Evolutionary conservation across 37 sponge, comb jelly and placozoan species (phyloP).

Genomic region (Halichondria panicea): DNA sequence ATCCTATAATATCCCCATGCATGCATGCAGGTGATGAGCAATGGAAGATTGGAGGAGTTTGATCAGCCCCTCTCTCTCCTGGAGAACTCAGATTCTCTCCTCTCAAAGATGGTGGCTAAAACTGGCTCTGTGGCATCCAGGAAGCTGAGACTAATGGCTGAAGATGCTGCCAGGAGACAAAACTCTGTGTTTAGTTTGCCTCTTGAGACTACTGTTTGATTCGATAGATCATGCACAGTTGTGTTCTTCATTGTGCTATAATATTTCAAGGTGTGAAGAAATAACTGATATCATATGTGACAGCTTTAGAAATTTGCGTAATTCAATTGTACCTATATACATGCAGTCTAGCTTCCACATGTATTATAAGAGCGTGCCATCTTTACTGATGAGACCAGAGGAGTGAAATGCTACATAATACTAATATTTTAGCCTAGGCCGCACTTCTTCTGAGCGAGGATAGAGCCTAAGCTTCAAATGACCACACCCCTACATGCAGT

Average conservation of each 20-base stretch:
- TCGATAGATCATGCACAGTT: not conserved
- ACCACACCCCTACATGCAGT: no score
- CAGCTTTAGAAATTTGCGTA: no score
- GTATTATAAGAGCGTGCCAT: no score
- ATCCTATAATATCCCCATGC: not conserved
- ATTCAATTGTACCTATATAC: no score
- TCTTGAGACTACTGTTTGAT: no score
- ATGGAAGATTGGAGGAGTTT: conserved; percentile 55
- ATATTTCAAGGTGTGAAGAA: not conserved
- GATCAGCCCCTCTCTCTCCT: conserved; percentile 49
- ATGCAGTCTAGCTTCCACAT: no score
- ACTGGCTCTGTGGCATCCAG: conserved; percentile 32
- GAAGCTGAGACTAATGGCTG: conserved; percentile 42
- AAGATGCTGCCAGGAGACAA: conserved; percentile 17
- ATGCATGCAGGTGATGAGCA: conserved; percentile 55
- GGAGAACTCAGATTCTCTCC: conserved; percentile 3
- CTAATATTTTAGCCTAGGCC: no score
- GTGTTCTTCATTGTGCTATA: not conserved
- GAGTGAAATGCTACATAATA: no score
- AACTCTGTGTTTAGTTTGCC: not conserved
- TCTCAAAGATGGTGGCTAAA: conserved; percentile 47
- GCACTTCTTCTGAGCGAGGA: no score
- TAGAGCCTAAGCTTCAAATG: no score
- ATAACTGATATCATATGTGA: no score
- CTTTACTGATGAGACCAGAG: no score